Conservation (phyloP, 2,888 invertebrate species). For the Miltochrista miniata region DNA sequence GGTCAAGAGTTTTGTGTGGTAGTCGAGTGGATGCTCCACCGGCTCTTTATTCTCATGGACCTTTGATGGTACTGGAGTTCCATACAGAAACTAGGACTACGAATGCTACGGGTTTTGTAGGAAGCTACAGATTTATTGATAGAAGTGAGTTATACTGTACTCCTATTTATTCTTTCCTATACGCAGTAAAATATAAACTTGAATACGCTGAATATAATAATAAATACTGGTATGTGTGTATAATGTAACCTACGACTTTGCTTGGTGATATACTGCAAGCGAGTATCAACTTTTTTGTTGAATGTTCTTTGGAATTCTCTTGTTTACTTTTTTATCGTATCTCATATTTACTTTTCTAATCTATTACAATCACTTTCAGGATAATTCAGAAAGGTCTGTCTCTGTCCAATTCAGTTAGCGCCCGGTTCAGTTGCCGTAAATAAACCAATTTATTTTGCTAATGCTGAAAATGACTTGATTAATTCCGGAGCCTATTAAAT, state of each 20-base stretch:
- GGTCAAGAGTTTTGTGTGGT: constrained; percentile 89
- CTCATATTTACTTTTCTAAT: no score
- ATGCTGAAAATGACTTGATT: constrained; percentile 25
- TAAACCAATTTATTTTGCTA: constrained; percentile 40
- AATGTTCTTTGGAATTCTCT: no score
- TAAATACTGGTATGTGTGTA: no score
- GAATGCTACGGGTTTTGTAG: constrained; percentile 87
- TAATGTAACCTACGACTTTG: constrained; percentile 23
- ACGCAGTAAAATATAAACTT: no score
- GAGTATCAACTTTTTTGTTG: no score
- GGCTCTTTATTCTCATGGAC: constrained; percentile 89
- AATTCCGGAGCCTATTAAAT: constrained; percentile 13
- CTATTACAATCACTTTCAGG: no score
- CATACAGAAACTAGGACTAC: constrained; percentile 82
- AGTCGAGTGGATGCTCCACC: constrained; percentile 87
- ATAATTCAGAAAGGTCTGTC: constrained; percentile 20
- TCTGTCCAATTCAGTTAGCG: constrained; percentile 28
- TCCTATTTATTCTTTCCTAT: no score
- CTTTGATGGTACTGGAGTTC: constrained; percentile 88
- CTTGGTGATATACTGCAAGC: no score
- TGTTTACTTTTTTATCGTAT: no score
- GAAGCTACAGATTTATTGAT: constrained; percentile 90
- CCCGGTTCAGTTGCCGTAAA: constrained; percentile 30
- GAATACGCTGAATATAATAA: no score
- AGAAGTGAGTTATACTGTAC: constrained; percentile 85